Base-by-base conservation (phyloP, 2,797 vertebrate genomes). In the Poeciliopsis presidionis region DNA sequence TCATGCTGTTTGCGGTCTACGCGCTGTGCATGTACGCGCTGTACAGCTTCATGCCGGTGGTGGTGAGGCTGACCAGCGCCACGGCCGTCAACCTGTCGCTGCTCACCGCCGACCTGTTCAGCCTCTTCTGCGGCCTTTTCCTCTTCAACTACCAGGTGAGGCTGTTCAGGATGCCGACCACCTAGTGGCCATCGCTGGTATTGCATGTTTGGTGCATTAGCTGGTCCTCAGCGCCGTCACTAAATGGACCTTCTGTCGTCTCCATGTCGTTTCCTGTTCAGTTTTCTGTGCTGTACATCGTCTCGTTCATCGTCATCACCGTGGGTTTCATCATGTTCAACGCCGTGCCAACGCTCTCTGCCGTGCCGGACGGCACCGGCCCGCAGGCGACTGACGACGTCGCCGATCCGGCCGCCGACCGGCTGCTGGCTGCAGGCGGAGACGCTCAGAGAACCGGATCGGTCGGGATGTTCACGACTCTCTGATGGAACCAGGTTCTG, bases 21-120 rank as follows among this genome's bases (percentile, higher is more conserved):
- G 94, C 95, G 36, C 79, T 98, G 79, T 99, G 97, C 65, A 99
- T 99, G 98, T 99, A 96, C 77, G 95, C 94, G 7, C 95, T 99
- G 81, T 99, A 99, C 81, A 99, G 96, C 93, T 96, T 97, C 92
- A 99, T 99, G 98, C 98, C 98, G 0, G 77, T 98, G 0, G 97
- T 98, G 84, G 96, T 99, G 55, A 96, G 96, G 94, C 80, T 96
- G 87, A 98, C 96, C 14, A 99, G 97, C 0, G 98, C 98, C 0
- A 98, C 97, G 0, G 97, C 97, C 0, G 97, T 99, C 88, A 99
- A 99, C 94, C 95, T 99, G 79, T 98, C 97, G 0, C 96, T 99
- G 93, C 95, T 99, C 86, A 99, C 98, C 0, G 96, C 98, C 0
- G 98, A 99, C 90, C 97, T 99, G 86, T 99, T 99, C 95, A 99